Conservation (phyloP, 2,113 vertebrate genomes). For the Grammatotria lemairii region DNA sequence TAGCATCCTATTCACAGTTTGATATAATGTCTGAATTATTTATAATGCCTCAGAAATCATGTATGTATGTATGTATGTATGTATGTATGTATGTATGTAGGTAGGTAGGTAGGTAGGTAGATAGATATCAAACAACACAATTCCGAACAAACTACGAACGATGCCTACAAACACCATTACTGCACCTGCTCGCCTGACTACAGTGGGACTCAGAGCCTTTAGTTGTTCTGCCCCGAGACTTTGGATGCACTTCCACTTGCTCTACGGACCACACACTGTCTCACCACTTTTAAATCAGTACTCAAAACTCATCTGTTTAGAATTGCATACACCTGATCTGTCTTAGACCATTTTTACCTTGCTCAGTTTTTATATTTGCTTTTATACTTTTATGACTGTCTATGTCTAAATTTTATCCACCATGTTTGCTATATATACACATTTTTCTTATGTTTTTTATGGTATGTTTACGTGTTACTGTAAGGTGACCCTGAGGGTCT, state of each 20-base stretch:
- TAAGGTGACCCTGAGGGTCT: background rate
- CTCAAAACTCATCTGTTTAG: background rate
- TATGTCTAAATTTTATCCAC: background rate
- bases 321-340: background rate
- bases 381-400: background rate
- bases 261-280: background rate
- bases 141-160: background rate
- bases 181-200: background rate
- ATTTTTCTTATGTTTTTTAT: background rate
- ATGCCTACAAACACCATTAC: background rate
- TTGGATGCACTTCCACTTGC: background rate
- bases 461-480: background rate
- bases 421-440: accelerated
- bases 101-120: background rate
- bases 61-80: too few relatives aligned
- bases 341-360: background rate
- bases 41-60: background rate
- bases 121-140: accelerated
- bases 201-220: background rate
- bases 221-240: background rate
- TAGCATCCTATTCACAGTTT: background rate
- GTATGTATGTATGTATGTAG: too few relatives aligned
- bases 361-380: background rate
- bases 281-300: background rate
- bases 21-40: background rate